phyloP scores from a whole-genome alignment of 2,113 vertebrate genomes.

The Mystacornis crossleyi region DNA sequence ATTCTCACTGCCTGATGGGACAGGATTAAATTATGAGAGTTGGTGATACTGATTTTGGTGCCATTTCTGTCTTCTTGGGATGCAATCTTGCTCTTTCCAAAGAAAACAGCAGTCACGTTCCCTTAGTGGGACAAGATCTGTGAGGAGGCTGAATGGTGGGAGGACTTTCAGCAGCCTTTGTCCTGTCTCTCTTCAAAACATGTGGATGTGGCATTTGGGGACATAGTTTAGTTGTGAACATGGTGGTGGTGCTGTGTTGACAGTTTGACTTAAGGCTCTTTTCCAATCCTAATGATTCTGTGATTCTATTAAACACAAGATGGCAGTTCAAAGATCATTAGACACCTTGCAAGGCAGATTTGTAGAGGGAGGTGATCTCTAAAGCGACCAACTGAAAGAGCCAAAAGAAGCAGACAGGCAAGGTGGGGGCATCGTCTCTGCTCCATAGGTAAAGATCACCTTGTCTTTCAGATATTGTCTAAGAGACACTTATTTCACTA shows the following conservation, averaged over 20 bases:
- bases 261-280: background rate
- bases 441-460: background rate
- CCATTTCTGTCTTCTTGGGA: background rate
- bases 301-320: background rate
- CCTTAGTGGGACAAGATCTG: background rate
- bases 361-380: background rate
- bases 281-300: background rate
- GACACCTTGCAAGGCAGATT: background rate
- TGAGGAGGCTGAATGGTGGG: rapidly evolving
- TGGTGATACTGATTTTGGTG: rapidly evolving
- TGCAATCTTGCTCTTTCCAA: background rate
- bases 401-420: background rate
- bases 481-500: background rate
- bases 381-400: background rate
- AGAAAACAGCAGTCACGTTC: rapidly evolving
- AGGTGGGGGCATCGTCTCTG: background rate
- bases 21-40: background rate
- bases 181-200: background rate
- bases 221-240: background rate
- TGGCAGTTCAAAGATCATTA: background rate
- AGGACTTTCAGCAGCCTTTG: background rate
- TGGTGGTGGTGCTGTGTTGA: background rate
- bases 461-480: background rate
- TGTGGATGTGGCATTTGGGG: background rate
- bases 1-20: background rate